Conservation (phyloP, 1,140 invertebrate genomes). For the Aporrectodea caliginosa region DNA sequence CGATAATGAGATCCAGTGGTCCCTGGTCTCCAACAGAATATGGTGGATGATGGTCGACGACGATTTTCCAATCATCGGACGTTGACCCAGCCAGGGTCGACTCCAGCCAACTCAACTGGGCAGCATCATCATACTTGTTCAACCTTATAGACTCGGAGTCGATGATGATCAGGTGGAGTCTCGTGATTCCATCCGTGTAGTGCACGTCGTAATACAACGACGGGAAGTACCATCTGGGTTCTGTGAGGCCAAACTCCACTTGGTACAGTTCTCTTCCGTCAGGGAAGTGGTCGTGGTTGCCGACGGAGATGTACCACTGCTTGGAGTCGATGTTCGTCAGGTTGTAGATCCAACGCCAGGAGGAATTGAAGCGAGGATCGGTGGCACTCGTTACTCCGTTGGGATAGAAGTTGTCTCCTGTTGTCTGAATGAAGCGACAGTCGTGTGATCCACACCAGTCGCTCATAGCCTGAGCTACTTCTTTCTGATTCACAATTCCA, state of each 20-base stretch:
- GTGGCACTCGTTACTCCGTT: slow-evolving; percentile 18
- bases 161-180: not conserved
- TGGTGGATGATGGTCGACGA: slow-evolving; percentile 18
- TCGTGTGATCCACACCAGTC: not conserved
- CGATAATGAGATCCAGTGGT: too few species aligned
- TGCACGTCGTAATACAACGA: slow-evolving; percentile 5
- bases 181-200: not conserved
- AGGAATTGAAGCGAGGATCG: slow-evolving; percentile 22
- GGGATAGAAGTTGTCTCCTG: slow-evolving; percentile 32
- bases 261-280: slow-evolving; percentile 15
- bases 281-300: slow-evolving; percentile 14
- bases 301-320: not conserved
- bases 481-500: too few species aligned
- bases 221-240: slow-evolving; percentile 21
- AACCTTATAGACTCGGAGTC: slow-evolving; percentile 5
- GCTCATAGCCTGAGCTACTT: not conserved
- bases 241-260: slow-evolving; percentile 18
- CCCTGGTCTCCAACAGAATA: not conserved
- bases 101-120: not conserved
- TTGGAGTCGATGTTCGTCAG: not conserved
- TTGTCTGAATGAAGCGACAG: not conserved
- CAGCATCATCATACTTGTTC: not conserved
- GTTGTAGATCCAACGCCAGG: slow-evolving; percentile 11
- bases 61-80: slow-evolving; percentile 9
- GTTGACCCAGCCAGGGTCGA: not conserved